Conservation (phyloP, 2,888 invertebrate species). For the Rotaria macrura region DNA sequence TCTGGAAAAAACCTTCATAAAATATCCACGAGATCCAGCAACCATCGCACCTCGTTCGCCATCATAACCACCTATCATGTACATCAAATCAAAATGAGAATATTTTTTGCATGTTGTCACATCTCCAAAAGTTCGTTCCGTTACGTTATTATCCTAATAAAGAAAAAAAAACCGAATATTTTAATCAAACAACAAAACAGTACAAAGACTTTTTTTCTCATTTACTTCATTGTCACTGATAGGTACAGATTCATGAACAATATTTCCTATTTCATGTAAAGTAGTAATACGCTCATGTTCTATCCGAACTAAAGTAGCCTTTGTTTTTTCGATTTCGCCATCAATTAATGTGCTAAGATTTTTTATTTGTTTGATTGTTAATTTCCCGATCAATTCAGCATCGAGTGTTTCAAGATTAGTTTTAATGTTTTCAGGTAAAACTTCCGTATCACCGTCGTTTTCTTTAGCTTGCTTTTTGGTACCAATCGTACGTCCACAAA, state of each 20-base stretch:
- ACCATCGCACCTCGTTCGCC: constrained; percentile 77
- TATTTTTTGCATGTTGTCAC: constrained; percentile 70
- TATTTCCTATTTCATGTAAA: constrained; percentile 82
- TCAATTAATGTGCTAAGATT: constrained; percentile 71
- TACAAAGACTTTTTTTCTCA: background rate
- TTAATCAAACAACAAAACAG: background rate
- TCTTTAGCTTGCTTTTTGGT: constrained; percentile 79
- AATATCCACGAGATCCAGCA: constrained; percentile 87
- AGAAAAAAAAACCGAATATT: background rate
- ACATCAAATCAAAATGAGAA: constrained; percentile 90
- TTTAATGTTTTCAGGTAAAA: constrained; percentile 48
- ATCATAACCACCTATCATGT: constrained; percentile 77
- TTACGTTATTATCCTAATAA: constrained; percentile 20
- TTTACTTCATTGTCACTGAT: constrained; percentile 75
- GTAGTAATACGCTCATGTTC: constrained; percentile 70
- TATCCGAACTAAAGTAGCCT: constrained; percentile 58
- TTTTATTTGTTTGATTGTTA: constrained; percentile 86
- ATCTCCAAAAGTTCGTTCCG: constrained; percentile 65
- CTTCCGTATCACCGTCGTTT: constrained; percentile 50
- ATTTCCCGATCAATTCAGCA: constrained; percentile 57
- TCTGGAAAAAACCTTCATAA: constrained; percentile 52
- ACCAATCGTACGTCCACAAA: constrained; percentile 89
- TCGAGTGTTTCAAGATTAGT: constrained; percentile 56
- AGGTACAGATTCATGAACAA: constrained; percentile 81
- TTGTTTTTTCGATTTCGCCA: constrained; percentile 67